Evolutionary conservation across 2,797 vertebrate species (phyloP).

Genomic region (Chanos chanos): DNA sequence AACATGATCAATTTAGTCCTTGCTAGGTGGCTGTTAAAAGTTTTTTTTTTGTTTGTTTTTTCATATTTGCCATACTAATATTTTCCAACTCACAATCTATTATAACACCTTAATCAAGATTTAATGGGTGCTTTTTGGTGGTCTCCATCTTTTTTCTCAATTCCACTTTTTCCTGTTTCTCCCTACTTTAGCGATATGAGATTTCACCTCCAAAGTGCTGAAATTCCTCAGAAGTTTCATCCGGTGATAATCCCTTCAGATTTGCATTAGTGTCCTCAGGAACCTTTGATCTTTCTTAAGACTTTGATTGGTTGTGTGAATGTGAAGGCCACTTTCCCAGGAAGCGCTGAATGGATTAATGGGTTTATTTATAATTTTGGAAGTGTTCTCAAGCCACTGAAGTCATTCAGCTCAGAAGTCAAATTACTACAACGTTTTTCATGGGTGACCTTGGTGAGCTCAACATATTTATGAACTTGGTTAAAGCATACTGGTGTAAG

Average conservation of each 20-base stretch:
- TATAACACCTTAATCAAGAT: neutral
- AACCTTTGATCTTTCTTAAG: slow-evolving; percentile 74
- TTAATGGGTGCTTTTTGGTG: too few species aligned
- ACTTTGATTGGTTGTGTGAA: slow-evolving; percentile 71
- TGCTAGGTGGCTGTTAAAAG: too few species aligned
- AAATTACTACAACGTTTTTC: slow-evolving; percentile 40
- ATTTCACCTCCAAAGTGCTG: slow-evolving; percentile 47
- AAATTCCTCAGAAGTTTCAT: slow-evolving; percentile 69
- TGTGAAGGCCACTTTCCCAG: slow-evolving; percentile 64
- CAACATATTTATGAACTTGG: neutral
- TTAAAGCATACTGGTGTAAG: neutral
- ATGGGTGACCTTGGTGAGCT: slow-evolving; percentile 22
- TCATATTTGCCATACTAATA: too few species aligned
- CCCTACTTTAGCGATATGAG: slow-evolving; percentile 16
- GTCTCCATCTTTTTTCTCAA: too few species aligned
- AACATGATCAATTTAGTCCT: too few species aligned
- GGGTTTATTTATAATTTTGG: slow-evolving; percentile 65
- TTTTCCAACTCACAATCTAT: too few species aligned
- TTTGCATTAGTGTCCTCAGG: slow-evolving; percentile 74
- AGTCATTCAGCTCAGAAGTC: slow-evolving; percentile 66
- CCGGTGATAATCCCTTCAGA: slow-evolving; percentile 72
- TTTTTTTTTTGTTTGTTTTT: too few species aligned
- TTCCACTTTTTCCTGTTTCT: neutral
- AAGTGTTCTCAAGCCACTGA: slow-evolving; percentile 67
- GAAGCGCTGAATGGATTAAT: slow-evolving; percentile 56